These are phyloP conservation scores for Rafetus swinhoei DNA, from an alignment of 2,113 vertebrate genomes.

Conservation along the genomic window DNA sequence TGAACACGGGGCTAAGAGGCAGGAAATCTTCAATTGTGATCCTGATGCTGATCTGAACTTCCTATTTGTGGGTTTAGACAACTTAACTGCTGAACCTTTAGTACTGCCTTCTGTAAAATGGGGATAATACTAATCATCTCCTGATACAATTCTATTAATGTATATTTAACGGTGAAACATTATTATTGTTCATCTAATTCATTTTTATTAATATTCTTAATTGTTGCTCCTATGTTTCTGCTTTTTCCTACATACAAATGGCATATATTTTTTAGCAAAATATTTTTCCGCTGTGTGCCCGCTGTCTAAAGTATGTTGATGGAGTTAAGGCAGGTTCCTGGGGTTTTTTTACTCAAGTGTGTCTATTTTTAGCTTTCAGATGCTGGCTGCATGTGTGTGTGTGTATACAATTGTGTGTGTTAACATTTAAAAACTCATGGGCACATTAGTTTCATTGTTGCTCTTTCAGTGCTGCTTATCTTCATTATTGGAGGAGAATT, in stretches of 20 bases:
- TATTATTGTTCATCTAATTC: background rate
- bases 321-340: constrained; percentile 40
- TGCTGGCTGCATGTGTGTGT: constrained; percentile 10
- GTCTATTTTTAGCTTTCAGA: constrained; percentile 66
- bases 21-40: too few relatives aligned
- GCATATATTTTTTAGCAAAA: constrained; percentile 11
- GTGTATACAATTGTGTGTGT: background rate
- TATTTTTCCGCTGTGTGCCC: background rate
- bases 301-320: background rate
- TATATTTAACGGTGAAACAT: background rate
- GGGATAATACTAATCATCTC: background rate
- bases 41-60: too few relatives aligned
- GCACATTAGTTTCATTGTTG: background rate
- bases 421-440: too few relatives aligned
- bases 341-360: constrained; percentile 45
- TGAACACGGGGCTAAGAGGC: too few relatives aligned
- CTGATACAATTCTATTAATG: background rate
- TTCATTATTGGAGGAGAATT: constrained; percentile 55
- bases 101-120: background rate
- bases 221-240: too few relatives aligned
- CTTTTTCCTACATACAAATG: background rate
- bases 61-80: too few relatives aligned
- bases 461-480: background rate
- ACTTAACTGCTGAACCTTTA: constrained; percentile 1
- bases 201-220: too few relatives aligned